A percentile compares a stretch with the other conserved stretches of the same genome.
Conservation (phyloP, 2,797 vertebrate species). For the Molossus alvarezi region DNA sequence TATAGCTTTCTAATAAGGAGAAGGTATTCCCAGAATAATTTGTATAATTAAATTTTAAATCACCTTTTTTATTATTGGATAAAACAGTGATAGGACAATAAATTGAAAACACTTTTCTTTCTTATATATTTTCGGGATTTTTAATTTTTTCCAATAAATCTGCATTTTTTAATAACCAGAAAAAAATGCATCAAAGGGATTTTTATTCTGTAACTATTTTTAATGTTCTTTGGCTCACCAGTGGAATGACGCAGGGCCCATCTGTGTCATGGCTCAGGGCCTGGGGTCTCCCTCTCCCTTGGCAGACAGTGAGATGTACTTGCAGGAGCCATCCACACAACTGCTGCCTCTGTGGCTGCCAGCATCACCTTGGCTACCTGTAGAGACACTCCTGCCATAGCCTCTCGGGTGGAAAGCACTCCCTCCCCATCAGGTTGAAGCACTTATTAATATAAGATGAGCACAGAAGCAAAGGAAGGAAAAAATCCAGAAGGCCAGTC, state of each 20-base stretch:
- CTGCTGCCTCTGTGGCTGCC: conserved; percentile 39
- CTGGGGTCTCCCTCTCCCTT: not conserved
- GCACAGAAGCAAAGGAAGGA: not conserved
- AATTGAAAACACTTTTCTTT: conserved; percentile 14
- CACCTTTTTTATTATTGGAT: conserved; percentile 2
- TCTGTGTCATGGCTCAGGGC: not conserved
- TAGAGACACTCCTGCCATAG: conserved; percentile 17
- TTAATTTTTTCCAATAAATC: not conserved
- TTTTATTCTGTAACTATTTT: conserved; percentile 64
- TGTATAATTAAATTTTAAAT: not conserved
- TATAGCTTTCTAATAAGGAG: not conserved
- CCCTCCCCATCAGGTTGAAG: conserved; percentile 21
- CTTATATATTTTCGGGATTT: not conserved
- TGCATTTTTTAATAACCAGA: not conserved
- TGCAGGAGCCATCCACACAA: not conserved
- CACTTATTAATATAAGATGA: conserved; percentile 65
- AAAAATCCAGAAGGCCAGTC: not conserved
- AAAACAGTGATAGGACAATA: not conserved
- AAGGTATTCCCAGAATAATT: conserved; percentile 45
- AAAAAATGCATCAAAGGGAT: conserved; percentile 1
- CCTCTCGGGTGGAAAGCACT: not conserved
- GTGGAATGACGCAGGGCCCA: not conserved
- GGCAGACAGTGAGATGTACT: not conserved
- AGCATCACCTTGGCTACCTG: conserved; percentile 66
- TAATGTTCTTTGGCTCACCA: conserved; percentile 28